Conservation (phyloP, 2,888 invertebrate species). For the Petrophora chlorosata region DNA sequence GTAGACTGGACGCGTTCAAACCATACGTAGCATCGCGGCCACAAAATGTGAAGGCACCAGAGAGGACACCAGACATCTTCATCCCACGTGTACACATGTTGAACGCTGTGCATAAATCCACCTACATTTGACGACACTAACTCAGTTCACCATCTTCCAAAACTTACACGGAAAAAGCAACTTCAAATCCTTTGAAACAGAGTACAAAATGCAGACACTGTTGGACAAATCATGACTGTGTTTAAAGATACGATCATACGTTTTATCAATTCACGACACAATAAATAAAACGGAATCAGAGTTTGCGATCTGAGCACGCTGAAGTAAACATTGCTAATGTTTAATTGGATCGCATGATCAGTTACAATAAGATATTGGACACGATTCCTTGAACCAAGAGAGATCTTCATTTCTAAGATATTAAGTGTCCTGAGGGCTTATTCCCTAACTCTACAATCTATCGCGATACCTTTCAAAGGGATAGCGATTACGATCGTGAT, state of each 20-base stretch:
- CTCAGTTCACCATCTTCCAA: conserved; percentile 2
- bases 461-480: no score
- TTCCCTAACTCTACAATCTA: no score
- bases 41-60: conserved; percentile 31
- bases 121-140: conserved; percentile 25
- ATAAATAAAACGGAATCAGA: conserved; percentile 37
- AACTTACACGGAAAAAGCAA: neutral
- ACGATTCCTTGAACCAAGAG: conserved; percentile 23
- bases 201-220: neutral
- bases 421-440: no score
- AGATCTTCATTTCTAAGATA: neutral
- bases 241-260: conserved; percentile 35
- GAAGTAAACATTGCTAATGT: conserved; percentile 39
- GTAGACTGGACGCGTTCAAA: conserved; percentile 1
- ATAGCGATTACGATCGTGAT: no score
- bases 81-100: conserved; percentile 26
- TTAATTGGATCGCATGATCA: conserved; percentile 40
- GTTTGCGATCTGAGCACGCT: conserved; percentile 33
- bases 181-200: neutral
- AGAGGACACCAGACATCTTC: conserved; percentile 31
- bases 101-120: conserved; percentile 21
- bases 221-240: conserved; percentile 18
- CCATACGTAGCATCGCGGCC: conserved; percentile 21
- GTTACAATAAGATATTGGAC: conserved; percentile 33
- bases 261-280: conserved; percentile 40